A percentile compares a stretch with the other conserved stretches of the same genome.
These are phyloP conservation scores for Astyanax mexicanus DNA, from an alignment of 2,797 vertebrate genomes.

Conservation along the genomic window DNA sequence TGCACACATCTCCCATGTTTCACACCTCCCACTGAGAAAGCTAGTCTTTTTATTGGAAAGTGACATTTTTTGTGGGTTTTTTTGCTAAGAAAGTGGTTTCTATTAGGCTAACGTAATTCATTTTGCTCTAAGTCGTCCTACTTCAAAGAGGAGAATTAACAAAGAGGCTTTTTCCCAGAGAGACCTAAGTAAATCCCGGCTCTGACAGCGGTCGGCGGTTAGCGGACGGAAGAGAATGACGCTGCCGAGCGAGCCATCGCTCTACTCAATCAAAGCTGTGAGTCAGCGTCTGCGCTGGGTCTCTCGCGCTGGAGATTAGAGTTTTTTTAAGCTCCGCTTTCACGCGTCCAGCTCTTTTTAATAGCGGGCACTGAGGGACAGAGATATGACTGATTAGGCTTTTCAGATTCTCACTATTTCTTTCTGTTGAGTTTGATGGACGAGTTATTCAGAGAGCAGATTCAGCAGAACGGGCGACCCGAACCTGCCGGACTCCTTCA, in stretches of 20 bases:
- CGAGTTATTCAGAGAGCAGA: constrained; percentile 1
- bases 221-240: constrained; percentile 10
- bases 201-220: neutral
- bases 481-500: neutral
- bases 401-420: neutral
- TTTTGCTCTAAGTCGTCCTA: neutral
- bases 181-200: neutral
- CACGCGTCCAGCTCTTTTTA: constrained; percentile 14
- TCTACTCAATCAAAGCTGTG: constrained; percentile 28
- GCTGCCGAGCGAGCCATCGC: constrained; percentile 30
- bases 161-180: neutral
- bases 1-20: neutral
- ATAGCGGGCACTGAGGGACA: constrained; percentile 19
- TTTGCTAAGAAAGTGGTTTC: constrained; percentile 19
- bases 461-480: constrained; percentile 2
- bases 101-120: constrained; percentile 2
- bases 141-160: constrained; percentile 30
- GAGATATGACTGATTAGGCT: constrained; percentile 28
- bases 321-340: constrained; percentile 28
- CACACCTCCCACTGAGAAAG: neutral
- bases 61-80: neutral
- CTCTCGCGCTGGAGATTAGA: constrained; percentile 15
- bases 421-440: neutral
- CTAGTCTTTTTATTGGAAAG: neutral
- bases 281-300: constrained; percentile 26